Evolutionary conservation across 1,140 invertebrate species (phyloP).

Genomic region (Heterodera schachtii): DNA sequence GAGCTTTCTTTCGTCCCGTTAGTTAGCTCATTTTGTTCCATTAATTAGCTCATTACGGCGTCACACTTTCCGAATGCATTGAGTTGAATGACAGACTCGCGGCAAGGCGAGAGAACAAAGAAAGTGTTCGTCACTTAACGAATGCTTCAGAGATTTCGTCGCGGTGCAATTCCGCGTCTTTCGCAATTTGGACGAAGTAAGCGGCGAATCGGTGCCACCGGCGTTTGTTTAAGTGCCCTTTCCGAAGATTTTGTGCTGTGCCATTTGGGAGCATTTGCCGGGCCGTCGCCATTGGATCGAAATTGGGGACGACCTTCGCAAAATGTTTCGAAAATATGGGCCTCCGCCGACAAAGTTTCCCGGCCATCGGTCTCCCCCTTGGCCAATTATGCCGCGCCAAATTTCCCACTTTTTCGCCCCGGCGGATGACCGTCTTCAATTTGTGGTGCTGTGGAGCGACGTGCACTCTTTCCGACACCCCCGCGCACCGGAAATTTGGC

Average conservation of each 20-base stretch:
- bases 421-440: constrained; percentile 39
- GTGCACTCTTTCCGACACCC: constrained; percentile 54
- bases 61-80: constrained; percentile 59
- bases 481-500: constrained; percentile 61
- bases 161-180: constrained; percentile 62
- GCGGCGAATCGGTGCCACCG: neutral
- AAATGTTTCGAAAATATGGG: constrained; percentile 46
- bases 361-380: constrained; percentile 11
- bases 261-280: constrained; percentile 62
- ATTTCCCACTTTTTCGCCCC: constrained; percentile 60
- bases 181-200: constrained; percentile 53
- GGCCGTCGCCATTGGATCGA: constrained; percentile 55
- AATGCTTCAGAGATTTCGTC: constrained; percentile 51
- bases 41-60: constrained; percentile 57
- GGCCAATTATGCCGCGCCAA: constrained; percentile 53
- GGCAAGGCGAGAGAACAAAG: neutral
- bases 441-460: constrained; percentile 64
- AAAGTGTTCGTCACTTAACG: constrained; percentile 12
- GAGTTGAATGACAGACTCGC: constrained; percentile 46
- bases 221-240: neutral
- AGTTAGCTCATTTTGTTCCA: too few relatives aligned
- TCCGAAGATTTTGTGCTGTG: constrained; percentile 55
- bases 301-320: constrained; percentile 52
- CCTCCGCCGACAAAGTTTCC: constrained; percentile 23
- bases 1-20: neutral